phyloP scores from a whole-genome alignment of 2,797 vertebrate species.

The Artibeus lituratus region DNA sequence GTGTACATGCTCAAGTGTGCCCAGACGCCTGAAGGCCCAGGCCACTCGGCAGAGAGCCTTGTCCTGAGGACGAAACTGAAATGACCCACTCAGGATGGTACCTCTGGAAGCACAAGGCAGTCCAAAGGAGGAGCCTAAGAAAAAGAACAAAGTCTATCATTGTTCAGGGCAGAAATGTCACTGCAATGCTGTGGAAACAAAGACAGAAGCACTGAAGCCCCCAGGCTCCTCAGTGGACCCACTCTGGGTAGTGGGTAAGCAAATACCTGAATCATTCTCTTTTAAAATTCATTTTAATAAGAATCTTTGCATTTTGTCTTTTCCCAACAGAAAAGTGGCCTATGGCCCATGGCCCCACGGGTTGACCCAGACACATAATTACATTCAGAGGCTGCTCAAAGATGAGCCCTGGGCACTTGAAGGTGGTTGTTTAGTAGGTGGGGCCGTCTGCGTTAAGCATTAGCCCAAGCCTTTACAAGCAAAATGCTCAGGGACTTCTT shows the following conservation, averaged over 20 bases:
- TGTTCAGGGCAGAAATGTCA: background rate
- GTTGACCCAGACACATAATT: background rate
- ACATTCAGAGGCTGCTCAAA: background rate
- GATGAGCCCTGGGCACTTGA: background rate
- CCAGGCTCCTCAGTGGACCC: background rate
- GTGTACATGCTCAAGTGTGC: no score
- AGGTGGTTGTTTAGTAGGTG: background rate
- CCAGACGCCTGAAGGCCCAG: background rate
- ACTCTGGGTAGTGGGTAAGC: background rate
- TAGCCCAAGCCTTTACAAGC: background rate
- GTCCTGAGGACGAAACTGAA: background rate
- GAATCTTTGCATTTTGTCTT: background rate
- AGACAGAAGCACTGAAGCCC: background rate
- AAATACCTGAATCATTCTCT: background rate
- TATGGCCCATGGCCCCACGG: background rate
- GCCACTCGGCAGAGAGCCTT: background rate
- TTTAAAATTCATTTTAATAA: background rate
- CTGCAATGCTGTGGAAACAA: accelerated
- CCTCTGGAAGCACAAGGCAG: background rate
- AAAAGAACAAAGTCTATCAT: accelerated
- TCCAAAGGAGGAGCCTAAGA: background rate
- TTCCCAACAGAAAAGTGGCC: background rate
- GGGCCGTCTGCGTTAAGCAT: background rate
- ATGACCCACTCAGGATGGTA: background rate
- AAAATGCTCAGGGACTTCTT: background rate